Evolutionary conservation across 2,797 vertebrate species (phyloP).

Genomic region (Coilia nasus): DNA sequence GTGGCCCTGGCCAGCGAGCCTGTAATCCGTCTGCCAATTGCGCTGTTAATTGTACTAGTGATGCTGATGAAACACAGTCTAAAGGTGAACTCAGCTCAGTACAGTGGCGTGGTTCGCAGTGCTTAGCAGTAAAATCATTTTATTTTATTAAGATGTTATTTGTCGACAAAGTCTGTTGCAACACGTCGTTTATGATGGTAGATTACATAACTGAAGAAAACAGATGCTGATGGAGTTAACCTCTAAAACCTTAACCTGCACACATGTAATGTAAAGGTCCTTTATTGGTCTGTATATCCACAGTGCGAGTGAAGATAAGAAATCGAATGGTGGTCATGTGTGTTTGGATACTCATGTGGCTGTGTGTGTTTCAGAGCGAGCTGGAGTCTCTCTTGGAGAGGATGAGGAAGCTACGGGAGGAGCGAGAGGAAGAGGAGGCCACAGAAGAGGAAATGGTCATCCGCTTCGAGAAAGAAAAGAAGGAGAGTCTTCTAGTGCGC

Average conservation of each 20-base stretch:
- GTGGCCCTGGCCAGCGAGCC: conserved; percentile 44
- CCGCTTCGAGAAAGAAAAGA: conserved; percentile 83
- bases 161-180: too few species aligned
- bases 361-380: conserved; percentile 72
- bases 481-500: conserved; percentile 80
- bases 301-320: background rate
- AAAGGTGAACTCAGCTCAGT: background rate
- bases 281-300: too few species aligned
- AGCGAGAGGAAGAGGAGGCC: conserved; percentile 76
- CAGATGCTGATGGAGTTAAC: too few species aligned
- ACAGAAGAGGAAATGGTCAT: conserved; percentile 84
- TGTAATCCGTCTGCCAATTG: background rate
- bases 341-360: conserved; percentile 41
- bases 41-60: background rate
- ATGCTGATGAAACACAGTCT: background rate
- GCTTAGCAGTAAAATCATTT: background rate
- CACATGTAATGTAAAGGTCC: too few species aligned
- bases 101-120: background rate
- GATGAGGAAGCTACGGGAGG: conserved; percentile 83
- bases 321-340: background rate
- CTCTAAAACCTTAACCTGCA: too few species aligned
- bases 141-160: background rate
- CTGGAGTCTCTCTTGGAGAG: conserved; percentile 82
- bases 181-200: too few species aligned
- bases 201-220: too few species aligned